Conservation (phyloP, 2,888 invertebrate genomes). For the Molorchus minor region DNA sequence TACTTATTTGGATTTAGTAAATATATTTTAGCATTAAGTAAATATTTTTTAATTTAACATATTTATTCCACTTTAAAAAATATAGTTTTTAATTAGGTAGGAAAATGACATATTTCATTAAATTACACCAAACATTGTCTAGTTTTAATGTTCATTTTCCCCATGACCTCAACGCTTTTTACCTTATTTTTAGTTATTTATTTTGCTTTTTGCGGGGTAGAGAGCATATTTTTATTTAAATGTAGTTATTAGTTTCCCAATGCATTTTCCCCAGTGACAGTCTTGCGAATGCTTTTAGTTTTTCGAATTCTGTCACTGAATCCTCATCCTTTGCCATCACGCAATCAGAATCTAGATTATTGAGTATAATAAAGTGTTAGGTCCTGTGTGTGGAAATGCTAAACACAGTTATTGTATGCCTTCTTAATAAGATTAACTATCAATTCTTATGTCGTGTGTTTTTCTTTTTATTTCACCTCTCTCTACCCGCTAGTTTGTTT, state of each 20-base stretch:
- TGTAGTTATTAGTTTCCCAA: constrained; percentile 36
- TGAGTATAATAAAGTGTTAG: constrained; percentile 57
- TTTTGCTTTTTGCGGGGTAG: constrained; percentile 69
- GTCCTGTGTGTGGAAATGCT: constrained; percentile 51
- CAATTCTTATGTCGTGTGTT: constrained; percentile 16
- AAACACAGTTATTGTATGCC: too few relatives aligned
- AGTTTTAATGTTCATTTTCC: constrained; percentile 3
- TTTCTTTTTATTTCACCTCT: constrained; percentile 43
- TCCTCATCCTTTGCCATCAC: constrained; percentile 36
- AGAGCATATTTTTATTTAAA: constrained; percentile 65
- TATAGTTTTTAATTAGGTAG: too few relatives aligned
- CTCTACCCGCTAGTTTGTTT: constrained; percentile 52
- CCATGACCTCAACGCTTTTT: constrained; percentile 21
- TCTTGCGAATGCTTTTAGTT: not conserved
- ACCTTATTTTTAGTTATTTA: constrained; percentile 39
- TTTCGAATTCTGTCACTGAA: not conserved
- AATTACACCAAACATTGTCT: constrained; percentile 14
- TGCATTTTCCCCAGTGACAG: constrained; percentile 11
- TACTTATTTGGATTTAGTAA: too few relatives aligned
- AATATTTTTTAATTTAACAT: too few relatives aligned
- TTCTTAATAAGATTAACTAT: too few relatives aligned
- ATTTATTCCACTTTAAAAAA: too few relatives aligned
- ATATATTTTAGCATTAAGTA: too few relatives aligned
- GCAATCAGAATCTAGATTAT: constrained; percentile 56
- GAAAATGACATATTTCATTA: too few relatives aligned